Percentiles rank a stretch among this genome's conserved stretches.
These are phyloP conservation scores for Melanotaenia parkinsoni DNA, from an alignment of 2,797 vertebrate species.

Conservation along the genomic window DNA sequence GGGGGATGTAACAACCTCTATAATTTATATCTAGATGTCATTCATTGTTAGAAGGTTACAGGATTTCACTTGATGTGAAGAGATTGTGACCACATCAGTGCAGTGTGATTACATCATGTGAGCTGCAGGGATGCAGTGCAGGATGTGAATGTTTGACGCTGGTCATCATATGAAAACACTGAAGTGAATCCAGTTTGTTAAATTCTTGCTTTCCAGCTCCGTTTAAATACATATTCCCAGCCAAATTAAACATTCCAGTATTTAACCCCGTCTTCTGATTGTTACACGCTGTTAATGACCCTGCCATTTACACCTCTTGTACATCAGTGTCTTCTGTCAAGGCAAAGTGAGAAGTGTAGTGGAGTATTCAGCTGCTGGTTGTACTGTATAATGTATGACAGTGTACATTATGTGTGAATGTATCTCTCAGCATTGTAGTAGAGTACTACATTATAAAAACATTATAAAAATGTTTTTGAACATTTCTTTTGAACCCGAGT, in stretches of 20 bases:
- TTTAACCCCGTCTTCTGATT: constrained; percentile 57
- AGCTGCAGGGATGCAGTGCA: constrained; percentile 2
- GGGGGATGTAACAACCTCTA: not conserved
- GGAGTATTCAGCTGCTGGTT: constrained; percentile 27
- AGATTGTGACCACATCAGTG: constrained; percentile 25
- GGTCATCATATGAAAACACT: constrained; percentile 9
- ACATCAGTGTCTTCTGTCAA: constrained; percentile 50
- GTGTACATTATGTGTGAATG: constrained; percentile 21
- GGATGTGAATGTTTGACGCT: constrained; percentile 1
- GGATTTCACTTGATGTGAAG: constrained; percentile 7
- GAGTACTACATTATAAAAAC: not conserved
- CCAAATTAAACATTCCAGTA: constrained; percentile 46
- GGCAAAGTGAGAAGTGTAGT: constrained; percentile 31
- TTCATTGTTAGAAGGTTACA: constrained; percentile 17
- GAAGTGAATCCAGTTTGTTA: constrained; percentile 18
- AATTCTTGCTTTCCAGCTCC: constrained; percentile 25
- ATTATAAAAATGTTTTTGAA: too few species aligned
- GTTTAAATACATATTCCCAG: constrained; percentile 42
- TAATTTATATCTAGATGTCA: not conserved
- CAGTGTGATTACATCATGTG: constrained; percentile 18
- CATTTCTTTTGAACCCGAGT: too few species aligned
- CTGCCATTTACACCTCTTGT: constrained; percentile 55
- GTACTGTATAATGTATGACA: constrained; percentile 4
- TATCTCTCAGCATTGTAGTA: constrained; percentile 6
- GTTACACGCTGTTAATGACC: constrained; percentile 47